Evolutionary conservation across 2,888 invertebrate genomes (phyloP), one percentile per base, ranked within the genome.

Genomic region (Philereme vetulata): DNA sequence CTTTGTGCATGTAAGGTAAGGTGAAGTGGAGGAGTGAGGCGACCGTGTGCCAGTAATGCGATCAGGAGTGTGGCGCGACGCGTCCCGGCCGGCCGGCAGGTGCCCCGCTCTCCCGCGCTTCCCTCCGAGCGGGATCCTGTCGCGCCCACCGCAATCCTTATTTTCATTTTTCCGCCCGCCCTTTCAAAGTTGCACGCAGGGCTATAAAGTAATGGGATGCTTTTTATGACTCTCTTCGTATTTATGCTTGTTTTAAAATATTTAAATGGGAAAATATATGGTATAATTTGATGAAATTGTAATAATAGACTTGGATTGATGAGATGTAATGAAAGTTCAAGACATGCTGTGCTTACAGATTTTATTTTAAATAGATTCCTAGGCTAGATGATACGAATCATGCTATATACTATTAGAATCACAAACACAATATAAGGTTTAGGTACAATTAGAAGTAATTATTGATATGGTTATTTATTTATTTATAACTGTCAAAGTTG

Each of bases 11-110:
- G 76, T 76, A 71, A 79, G 82, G 75, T 84, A 80, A 84, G 81
- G 21, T 36, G 36, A 6, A 3, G 82, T 80, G 78, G n/a, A n/a
- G n/a, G n/a, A 80, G 73, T 72, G 67, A 73, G 73, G 78, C 78
- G 75, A 76, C 76, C 76, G 77, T 77, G 79, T 78, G 75, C 72
- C 78, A 68, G 77, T 85, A 84, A 86, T 82, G 81, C 75, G 83
- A 80, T 84, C 81, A 84, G 82, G 83, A 80, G 78, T 75, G 81
- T 72, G 73, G 76, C 72, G 65, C 66, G 73, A 67, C 72, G 74
- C 71, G 72, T 71, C 70, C 73, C 57, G 66, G 67, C 32, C 44
- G 52, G 55, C 40, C 42, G 43, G 47, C 64, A 60, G 63, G 63
- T 42, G 32, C 49, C 49, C 43, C 61, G 52, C 60, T 59, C 51